Base-by-base conservation (phyloP, 2,113 vertebrate genomes). In the Plestiodon gilberti region DNA sequence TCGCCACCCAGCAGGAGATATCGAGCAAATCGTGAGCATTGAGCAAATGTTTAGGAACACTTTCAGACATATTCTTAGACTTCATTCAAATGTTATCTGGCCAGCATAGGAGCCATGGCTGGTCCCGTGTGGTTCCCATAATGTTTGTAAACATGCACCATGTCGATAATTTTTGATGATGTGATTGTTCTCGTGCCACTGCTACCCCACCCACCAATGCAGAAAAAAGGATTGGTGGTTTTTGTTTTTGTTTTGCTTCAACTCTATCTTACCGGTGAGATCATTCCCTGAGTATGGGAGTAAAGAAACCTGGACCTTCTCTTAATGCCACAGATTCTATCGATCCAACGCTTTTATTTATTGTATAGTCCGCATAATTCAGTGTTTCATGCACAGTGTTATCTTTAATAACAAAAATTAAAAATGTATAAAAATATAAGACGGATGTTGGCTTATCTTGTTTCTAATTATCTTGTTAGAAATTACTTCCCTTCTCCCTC, bases 311-410 rank as follows among this genome's bases (percentile, higher is more conserved):
- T 95, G 93, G 87, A 95, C 90, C 91, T 81, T 87, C 38, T 85
- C 75, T 89, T 93, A 91, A 93, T 90, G 90, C 76, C 83, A 92
- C 92, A 62, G 48, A 83, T 74, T 92, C 87, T 91, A 62, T 57
- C 13, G 25, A 74, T 74, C 20, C 14, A 25, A 48, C 8, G n/a
- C 89, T 48, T 83, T 90, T 89, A 79, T 90, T 93, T 88, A 52
- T n/a, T 48, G 59, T 69, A 91, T 69, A 65, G 85, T 89, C 22
- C 38, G 84, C 64, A 83, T 84, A 82, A 83, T 48, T 84, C 77
- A 91, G 89, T 0, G 92, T 90, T 93, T 95, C 94, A 93, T 95
- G 95, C 92, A 93, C 94, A 96, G 92, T 86, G 89, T 85, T 79
- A 86, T 89, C 15, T 52, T 94, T 92, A 92, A 85, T 89, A 94